These are phyloP conservation scores for Riparia riparia DNA, from an alignment of 2,113 vertebrate species.

Conservation along the genomic window DNA sequence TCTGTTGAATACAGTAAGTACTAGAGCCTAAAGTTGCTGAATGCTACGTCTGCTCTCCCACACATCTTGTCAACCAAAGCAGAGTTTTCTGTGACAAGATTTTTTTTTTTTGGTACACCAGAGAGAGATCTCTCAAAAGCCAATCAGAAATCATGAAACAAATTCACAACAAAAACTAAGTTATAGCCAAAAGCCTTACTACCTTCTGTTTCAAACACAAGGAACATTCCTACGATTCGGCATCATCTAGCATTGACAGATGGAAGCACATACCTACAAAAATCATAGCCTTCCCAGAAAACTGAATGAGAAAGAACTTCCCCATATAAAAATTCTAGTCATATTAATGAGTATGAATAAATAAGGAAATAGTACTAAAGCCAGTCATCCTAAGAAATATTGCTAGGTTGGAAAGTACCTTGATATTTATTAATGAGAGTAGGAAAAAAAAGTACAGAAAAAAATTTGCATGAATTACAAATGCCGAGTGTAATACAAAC, in stretches of 20 bases:
- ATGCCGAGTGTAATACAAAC: neutral
- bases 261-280: conserved; percentile 66
- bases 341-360: neutral
- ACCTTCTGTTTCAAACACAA: conserved; percentile 71
- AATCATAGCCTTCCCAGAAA: conserved; percentile 21
- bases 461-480: neutral
- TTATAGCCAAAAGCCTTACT: conserved; percentile 55
- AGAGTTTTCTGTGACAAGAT: conserved; percentile 21
- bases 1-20: neutral
- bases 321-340: neutral
- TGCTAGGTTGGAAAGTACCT: neutral
- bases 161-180: conserved; percentile 64
- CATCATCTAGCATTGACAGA: conserved; percentile 60
- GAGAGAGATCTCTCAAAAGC: conserved; percentile 51
- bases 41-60: neutral
- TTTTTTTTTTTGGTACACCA: conserved; percentile 21
- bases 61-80: conserved; percentile 46
- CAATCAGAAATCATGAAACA: conserved; percentile 51
- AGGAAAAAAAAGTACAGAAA: neutral
- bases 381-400: neutral
- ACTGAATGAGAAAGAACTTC: conserved; percentile 21
- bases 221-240: conserved; percentile 60
- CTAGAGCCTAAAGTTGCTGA: neutral
- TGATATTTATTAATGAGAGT: neutral
- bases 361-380: neutral